Evolutionary conservation across 2,113 vertebrate species (phyloP).

Genomic region (Upupa epops): DNA sequence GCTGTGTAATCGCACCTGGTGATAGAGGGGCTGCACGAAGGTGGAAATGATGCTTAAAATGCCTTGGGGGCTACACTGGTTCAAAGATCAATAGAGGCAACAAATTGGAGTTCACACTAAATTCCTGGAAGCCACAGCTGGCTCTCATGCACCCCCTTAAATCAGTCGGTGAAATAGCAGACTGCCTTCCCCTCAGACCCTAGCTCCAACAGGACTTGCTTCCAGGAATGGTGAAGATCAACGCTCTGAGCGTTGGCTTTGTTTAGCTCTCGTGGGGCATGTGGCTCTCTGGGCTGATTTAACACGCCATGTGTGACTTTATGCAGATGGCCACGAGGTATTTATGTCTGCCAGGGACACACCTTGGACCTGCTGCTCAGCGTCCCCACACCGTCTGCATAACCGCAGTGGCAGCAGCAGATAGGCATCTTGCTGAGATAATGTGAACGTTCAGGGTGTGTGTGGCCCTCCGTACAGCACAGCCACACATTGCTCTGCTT

Average conservation of each 20-base stretch:
- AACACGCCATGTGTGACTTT: neutral
- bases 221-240: neutral
- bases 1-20: neutral
- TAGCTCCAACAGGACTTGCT: neutral
- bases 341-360: neutral
- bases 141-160: neutral
- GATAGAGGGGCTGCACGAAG: neutral
- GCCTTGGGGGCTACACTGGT: neutral
- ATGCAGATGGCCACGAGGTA: neutral
- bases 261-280: neutral
- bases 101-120: neutral
- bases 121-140: neutral
- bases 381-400: neutral
- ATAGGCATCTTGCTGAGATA: neutral
- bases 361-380: neutral
- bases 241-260: neutral
- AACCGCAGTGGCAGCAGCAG: neutral
- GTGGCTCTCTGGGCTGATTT: neutral
- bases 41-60: neutral
- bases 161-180: accelerated
- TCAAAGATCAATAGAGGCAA: neutral
- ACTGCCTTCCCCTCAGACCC: neutral
- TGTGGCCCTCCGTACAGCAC: neutral
- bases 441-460: neutral
- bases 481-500: neutral